Percentiles rank a stretch among this genome's conserved stretches.
These are phyloP conservation scores for Arrhamphus sclerolepis DNA, from an alignment of 2,797 vertebrate species.

Conservation along the genomic window DNA sequence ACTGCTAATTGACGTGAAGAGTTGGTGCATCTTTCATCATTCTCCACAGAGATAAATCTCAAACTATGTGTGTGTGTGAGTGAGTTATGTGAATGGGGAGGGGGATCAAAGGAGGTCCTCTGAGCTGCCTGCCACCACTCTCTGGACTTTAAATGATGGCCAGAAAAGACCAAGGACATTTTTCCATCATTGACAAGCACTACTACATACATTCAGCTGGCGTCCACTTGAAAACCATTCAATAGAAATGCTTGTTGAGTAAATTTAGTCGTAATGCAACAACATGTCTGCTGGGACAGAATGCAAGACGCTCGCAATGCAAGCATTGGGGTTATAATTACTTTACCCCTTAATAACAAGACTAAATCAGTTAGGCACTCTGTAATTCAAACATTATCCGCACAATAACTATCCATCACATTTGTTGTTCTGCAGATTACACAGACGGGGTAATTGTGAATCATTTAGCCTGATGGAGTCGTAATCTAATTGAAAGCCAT, in stretches of 20 bases:
- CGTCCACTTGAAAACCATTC: slow-evolving; percentile 32
- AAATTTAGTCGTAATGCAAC: slow-evolving; percentile 28
- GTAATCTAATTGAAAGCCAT: slow-evolving; percentile 72
- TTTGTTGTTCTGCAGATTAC: slow-evolving; percentile 48
- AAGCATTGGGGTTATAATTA: slow-evolving; percentile 54
- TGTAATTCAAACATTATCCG: slow-evolving; percentile 55
- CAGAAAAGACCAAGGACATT: slow-evolving; percentile 21
- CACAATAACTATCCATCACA: slow-evolving; percentile 66
- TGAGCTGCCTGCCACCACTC: slow-evolving; percentile 33
- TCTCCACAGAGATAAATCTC: slow-evolving; percentile 43
- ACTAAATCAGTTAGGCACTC: slow-evolving; percentile 64
- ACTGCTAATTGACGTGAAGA: slow-evolving; percentile 69
- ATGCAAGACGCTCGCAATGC: slow-evolving; percentile 32
- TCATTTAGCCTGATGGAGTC: slow-evolving; percentile 63
- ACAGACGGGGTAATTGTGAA: slow-evolving; percentile 57
- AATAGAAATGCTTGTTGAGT: slow-evolving; percentile 42
- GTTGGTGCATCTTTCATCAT: slow-evolving; percentile 66
- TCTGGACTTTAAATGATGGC: slow-evolving; percentile 26
- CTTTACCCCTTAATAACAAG: slow-evolving; percentile 68
- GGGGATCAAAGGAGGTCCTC: slow-evolving; percentile 51
- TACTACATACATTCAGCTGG: slow-evolving; percentile 13
- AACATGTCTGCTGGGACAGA: slow-evolving; percentile 10
- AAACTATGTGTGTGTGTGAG: slow-evolving; percentile 26
- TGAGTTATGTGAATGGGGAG: slow-evolving; percentile 9
- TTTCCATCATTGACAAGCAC: slow-evolving; percentile 8